Evolutionary conservation across 2,797 vertebrate species (phyloP), one percentile per base, ranked within the genome.

Genomic region (Echeneis naucrates): DNA sequence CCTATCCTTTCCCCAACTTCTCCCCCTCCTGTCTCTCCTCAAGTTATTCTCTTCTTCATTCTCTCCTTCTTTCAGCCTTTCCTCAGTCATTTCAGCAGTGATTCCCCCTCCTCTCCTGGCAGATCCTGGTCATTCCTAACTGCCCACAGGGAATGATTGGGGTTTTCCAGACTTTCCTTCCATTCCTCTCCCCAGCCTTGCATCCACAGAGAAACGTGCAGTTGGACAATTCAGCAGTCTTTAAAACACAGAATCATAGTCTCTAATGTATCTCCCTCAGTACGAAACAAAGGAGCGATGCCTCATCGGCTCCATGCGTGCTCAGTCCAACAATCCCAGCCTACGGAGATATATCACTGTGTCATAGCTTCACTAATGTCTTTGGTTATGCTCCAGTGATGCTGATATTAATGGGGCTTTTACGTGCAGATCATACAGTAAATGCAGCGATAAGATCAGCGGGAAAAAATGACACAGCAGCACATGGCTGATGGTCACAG

Each of bases 101-200:
- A 84, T 75, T 82, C 85, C 75, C 37, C 84, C 69, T 75, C 80
- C 85, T 84, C 84, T 88, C 78, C 87, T 93, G 92, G 91, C 91
- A 92, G 71, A 72, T 85, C 85, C 83, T 26, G 51, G 77, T 81
- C 90, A 93, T 93, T 92, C 87, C 83, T 90, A 67, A 84, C 68
- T 85, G 64, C 82, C 92, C 85, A 85, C 82, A 86, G 73, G 84
- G 87, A 89, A 85, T 61, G 83, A 87, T 47, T 89, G 89, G 90
- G 82, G 74, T 87, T 93, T 94, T 93, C 87, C 87, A 89, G 65
- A 87, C 78, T 71, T 80, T 88, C 77, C 86, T 76, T 75, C 30
- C 47, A 48, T 51, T 55, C 53, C 64, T 83, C 44, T 57, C 23
- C 45, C 68, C 1, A 11, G 53, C 17, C 38, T 32, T 8, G 8